Conservation (phyloP, 2,888 invertebrate species). For the Lasioglossum lativentre region DNA sequence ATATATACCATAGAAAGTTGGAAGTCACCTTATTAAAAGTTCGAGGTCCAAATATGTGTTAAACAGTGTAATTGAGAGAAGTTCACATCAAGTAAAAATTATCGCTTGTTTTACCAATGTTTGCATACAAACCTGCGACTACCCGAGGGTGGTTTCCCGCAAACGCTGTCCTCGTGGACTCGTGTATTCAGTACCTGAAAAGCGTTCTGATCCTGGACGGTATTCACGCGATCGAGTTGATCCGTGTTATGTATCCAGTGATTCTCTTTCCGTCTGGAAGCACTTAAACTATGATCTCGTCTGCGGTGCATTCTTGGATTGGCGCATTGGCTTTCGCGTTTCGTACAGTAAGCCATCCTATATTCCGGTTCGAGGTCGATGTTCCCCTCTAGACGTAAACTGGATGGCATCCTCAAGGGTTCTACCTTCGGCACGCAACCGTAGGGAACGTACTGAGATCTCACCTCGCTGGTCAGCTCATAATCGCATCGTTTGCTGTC, state of each 20-base stretch:
- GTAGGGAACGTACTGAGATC: constrained; percentile 78
- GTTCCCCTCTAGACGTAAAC: constrained; percentile 83
- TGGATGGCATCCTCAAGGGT: constrained; percentile 79
- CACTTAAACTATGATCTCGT: constrained; percentile 77
- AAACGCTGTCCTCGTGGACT: constrained; percentile 78
- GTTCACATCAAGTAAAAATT: neutral
- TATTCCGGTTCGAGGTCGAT: constrained; percentile 85
- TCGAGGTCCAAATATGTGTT: neutral
- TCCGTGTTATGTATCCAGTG: constrained; percentile 79
- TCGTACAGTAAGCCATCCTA: constrained; percentile 82
- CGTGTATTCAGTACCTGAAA: constrained; percentile 79
- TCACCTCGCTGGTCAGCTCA: constrained; percentile 75
- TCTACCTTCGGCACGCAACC: constrained; percentile 79
- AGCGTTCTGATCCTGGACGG: constrained; percentile 78
- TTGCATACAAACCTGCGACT: constrained; percentile 74
- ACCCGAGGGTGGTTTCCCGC: constrained; percentile 78
- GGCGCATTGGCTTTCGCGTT: constrained; percentile 50
- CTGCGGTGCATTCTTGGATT: constrained; percentile 71
- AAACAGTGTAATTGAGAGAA: neutral
- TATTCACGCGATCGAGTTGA: constrained; percentile 75
- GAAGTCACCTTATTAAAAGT: neutral
- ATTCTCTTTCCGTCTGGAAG: constrained; percentile 75
- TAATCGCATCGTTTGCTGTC: constrained; percentile 48
- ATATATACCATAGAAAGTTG: neutral
- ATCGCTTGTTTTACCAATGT: neutral